Evolutionary conservation across 2,888 invertebrate genomes (phyloP).

Genomic region (Napeogenes sylphis): DNA sequence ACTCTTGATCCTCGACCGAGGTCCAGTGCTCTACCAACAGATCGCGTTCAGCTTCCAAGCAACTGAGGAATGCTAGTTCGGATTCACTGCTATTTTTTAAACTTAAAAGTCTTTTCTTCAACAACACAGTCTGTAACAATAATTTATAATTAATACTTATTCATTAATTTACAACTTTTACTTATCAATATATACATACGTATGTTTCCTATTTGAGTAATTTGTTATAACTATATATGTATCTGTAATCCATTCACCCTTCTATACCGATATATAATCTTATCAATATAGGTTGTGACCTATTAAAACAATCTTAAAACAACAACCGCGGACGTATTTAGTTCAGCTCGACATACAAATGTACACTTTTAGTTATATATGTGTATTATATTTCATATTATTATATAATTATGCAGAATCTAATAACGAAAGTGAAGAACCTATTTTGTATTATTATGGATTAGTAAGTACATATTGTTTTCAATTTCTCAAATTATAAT

Average conservation of each 20-base stretch:
- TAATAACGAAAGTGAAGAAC: conserved; percentile 46
- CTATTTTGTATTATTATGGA: conserved; percentile 63
- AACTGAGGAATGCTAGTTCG: conserved; percentile 79
- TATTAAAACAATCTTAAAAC: conserved; percentile 30
- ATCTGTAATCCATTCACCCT: background rate
- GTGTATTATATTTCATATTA: conserved; percentile 37
- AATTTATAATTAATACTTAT: conserved; percentile 17
- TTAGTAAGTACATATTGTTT: conserved; percentile 51
- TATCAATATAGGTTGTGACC: conserved; percentile 56
- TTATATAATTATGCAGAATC: conserved; percentile 26
- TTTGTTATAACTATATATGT: background rate
- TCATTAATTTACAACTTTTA: conserved; percentile 1
- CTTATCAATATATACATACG: background rate
- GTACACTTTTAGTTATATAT: conserved; percentile 42
- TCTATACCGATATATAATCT: conserved; percentile 39
- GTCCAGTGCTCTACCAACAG: conserved; percentile 86
- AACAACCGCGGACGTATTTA: conserved; percentile 4
- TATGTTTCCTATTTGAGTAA: background rate
- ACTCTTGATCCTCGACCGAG: conserved; percentile 82
- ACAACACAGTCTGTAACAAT: conserved; percentile 79
- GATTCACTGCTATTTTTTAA: conserved; percentile 74
- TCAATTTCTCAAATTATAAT: background rate
- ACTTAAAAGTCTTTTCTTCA: conserved; percentile 64
- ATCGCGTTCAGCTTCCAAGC: conserved; percentile 82
- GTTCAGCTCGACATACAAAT: conserved; percentile 34